phyloP scores from a whole-genome alignment of 2,888 invertebrate species.

The Danaus chrysippus region DNA sequence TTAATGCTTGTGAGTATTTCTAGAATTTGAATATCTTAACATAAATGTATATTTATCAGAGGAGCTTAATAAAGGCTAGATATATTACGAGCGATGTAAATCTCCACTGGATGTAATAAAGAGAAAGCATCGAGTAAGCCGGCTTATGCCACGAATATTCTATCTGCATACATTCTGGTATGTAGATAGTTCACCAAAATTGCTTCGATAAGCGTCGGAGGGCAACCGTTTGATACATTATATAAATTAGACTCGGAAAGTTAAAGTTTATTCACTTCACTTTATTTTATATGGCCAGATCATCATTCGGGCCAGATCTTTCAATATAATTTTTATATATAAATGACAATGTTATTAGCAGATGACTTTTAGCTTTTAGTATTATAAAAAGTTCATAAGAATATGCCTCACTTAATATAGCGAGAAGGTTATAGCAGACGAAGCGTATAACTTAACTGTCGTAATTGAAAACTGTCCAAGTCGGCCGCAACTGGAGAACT shows the following conservation, averaged over 20 bases:
- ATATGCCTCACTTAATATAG: not conserved
- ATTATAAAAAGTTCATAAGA: not conserved
- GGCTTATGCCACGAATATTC: constrained; percentile 27
- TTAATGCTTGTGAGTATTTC: too few relatives aligned
- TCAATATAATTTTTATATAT: too few relatives aligned
- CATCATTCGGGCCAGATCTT: constrained; percentile 23
- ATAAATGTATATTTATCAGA: constrained; percentile 24
- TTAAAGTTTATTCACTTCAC: not conserved
- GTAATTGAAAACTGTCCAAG: constrained; percentile 63
- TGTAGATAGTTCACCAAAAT: constrained; percentile 6
- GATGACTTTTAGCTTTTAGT: not conserved
- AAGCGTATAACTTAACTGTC: constrained; percentile 38
- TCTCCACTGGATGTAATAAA: constrained; percentile 22
- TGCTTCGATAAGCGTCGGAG: constrained; percentile 2
- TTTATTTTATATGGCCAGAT: constrained; percentile 10
- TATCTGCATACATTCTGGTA: constrained; percentile 7
- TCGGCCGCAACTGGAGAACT: constrained; percentile 34
- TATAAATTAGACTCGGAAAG: not conserved
- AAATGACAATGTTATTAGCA: too few relatives aligned
- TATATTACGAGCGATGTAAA: constrained; percentile 24
- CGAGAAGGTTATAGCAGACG: constrained; percentile 24
- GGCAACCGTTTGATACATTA: not conserved
- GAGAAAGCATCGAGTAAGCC: constrained; percentile 26
- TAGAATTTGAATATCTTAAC: constrained; percentile 1
- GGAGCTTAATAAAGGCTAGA: constrained; percentile 17